phyloP scores from a whole-genome alignment of 2,888 invertebrate species.

The Plebejus melissa region DNA sequence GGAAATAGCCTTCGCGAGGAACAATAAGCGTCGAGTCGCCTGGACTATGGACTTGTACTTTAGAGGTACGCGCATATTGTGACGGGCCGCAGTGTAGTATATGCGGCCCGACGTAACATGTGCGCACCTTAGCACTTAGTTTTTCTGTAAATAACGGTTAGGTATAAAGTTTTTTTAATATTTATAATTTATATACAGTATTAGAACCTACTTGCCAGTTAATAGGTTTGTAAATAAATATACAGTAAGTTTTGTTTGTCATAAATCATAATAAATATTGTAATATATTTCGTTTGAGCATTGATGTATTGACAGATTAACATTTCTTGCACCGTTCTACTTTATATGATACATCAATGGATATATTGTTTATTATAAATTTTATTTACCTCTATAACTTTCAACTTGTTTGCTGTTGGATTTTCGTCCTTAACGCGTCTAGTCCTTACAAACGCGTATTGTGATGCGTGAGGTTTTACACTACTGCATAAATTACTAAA shows the following conservation, averaged over 20 bases:
- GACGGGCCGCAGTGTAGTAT: background rate
- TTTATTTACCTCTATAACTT: conserved; percentile 9
- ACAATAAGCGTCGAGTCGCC: conserved; percentile 5
- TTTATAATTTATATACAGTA: conserved; percentile 71
- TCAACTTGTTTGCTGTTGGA: conserved; percentile 39
- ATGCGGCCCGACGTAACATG: background rate
- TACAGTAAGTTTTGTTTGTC: conserved; percentile 32
- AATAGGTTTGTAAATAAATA: conserved; percentile 65
- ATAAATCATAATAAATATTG: conserved; percentile 33
- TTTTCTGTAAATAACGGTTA: conserved; percentile 43
- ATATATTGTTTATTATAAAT: conserved; percentile 6
- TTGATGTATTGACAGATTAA: conserved; percentile 17
- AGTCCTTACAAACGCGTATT: conserved; percentile 51
- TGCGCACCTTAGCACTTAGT: conserved; percentile 36
- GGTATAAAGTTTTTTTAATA: conserved; percentile 36
- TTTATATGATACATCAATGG: conserved; percentile 17
- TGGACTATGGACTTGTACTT: conserved; percentile 28
- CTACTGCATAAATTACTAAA: background rate
- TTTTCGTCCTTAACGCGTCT: conserved; percentile 52
- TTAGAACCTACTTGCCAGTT: conserved; percentile 74
- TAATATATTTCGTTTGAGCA: conserved; percentile 12
- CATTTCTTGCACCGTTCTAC: background rate
- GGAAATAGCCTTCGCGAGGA: background rate
- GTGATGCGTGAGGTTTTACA: conserved; percentile 39
- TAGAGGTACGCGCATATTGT: background rate